Percentiles rank a stretch among this genome's conserved stretches.
These are phyloP conservation scores for Heptranchias perlo DNA, from an alignment of 2,113 vertebrate genomes.

Conservation along the genomic window DNA sequence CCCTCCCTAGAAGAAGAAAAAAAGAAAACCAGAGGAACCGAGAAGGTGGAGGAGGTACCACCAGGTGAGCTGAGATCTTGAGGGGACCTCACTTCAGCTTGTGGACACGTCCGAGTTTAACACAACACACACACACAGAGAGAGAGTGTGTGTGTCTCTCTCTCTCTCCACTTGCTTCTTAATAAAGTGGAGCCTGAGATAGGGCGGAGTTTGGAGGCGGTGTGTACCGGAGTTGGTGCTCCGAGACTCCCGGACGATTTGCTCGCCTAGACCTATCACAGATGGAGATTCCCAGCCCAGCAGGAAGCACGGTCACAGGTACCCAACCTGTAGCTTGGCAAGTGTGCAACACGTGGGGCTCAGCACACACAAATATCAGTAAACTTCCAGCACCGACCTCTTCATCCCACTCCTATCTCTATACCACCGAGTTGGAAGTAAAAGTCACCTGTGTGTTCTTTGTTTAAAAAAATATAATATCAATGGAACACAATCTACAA, in stretches of 20 bases:
- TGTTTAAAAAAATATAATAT: not conserved
- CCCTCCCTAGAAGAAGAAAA: no score
- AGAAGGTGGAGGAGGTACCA: not conserved
- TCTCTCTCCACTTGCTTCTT: not conserved
- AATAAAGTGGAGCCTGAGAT: conserved; percentile 18
- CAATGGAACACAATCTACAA: not conserved
- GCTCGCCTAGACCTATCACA: conserved; percentile 21
- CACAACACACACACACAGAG: no score
- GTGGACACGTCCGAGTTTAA: not conserved
- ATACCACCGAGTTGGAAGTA: not conserved
- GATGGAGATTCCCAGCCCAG: not conserved
- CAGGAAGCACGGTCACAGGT: conserved; percentile 22
- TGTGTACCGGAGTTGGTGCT: conserved; percentile 30
- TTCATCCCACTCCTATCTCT: not conserved
- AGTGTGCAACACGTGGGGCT: conserved; percentile 16
- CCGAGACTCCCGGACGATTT: conserved; percentile 12
- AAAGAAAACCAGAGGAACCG: not conserved
- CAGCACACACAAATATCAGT: not conserved
- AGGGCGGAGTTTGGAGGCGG: no score
- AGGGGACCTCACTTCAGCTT: not conserved
- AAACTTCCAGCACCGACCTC: not conserved
- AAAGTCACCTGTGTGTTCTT: not conserved
- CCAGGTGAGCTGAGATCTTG: not conserved
- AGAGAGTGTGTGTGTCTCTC: no score
- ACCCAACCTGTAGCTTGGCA: conserved; percentile 3